phyloP scores from a whole-genome alignment of 1,140 invertebrate species.

The Melipona quadrifasciata region DNA sequence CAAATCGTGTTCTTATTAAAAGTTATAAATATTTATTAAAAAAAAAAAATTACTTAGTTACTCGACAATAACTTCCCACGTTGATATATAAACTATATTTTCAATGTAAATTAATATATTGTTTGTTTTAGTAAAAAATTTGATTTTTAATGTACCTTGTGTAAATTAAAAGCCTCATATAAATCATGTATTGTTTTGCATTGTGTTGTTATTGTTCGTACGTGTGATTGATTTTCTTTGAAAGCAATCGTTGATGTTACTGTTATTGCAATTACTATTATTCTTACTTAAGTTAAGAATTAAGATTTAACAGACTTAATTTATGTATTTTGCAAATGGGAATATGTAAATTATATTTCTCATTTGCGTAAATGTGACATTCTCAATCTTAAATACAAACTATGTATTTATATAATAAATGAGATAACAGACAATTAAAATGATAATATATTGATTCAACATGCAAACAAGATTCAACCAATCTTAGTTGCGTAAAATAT shows the following conservation, averaged over 20 bases:
- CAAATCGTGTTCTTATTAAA: constrained; percentile 67
- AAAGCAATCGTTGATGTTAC: constrained; percentile 37
- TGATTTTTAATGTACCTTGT: constrained; percentile 39
- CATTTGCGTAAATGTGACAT: constrained; percentile 59
- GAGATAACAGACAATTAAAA: neutral
- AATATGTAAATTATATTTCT: constrained; percentile 66
- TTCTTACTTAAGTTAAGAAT: constrained; percentile 52
- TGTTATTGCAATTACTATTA: constrained; percentile 41
- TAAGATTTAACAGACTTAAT: constrained; percentile 36
- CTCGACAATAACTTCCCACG: constrained; percentile 28
- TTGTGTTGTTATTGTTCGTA: constrained; percentile 41
- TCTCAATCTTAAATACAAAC: constrained; percentile 36
- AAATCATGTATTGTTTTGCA: constrained; percentile 22
- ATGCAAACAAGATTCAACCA: neutral
- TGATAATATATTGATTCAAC: neutral
- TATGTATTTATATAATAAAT: constrained; percentile 6
- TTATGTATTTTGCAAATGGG: constrained; percentile 68
- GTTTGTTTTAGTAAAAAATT: constrained; percentile 50
- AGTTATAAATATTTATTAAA: constrained; percentile 56
- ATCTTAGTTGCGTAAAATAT: neutral
- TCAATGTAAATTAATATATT: constrained; percentile 39
- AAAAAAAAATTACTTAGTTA: constrained; percentile 24
- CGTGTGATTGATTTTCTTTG: constrained; percentile 26
- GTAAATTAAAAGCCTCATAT: constrained; percentile 32
- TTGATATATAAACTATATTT: constrained; percentile 41